A percentile compares a stretch with the other conserved stretches of the same genome.
These are phyloP conservation scores for Dascyllus trimaculatus DNA, from an alignment of 2,113 vertebrate species.

Conservation along the genomic window DNA sequence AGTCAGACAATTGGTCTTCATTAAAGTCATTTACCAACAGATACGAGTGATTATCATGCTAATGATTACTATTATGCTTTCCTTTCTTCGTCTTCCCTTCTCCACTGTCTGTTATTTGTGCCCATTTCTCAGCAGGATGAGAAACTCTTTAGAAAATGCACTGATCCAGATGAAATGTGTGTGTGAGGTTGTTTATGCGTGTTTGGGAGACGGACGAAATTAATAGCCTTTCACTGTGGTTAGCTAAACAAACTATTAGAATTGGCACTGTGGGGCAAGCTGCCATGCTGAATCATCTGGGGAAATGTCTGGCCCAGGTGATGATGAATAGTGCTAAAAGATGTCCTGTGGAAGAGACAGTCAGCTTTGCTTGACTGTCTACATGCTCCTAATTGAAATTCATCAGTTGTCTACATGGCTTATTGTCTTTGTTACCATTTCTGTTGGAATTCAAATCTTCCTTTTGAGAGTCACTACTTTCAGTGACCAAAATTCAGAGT, in stretches of 20 bases:
- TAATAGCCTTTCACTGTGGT: slow-evolving; percentile 66
- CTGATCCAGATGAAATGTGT: slow-evolving; percentile 34
- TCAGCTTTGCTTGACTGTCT: slow-evolving; percentile 18
- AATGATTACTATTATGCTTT: slow-evolving; percentile 46
- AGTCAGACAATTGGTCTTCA: slow-evolving; percentile 62
- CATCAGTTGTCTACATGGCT: not conserved
- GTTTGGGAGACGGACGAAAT: slow-evolving; percentile 53
- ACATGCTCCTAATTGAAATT: not conserved
- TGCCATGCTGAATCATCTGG: slow-evolving; percentile 59
- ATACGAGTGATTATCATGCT: slow-evolving; percentile 46
- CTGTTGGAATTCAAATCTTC: not conserved
- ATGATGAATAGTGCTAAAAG: slow-evolving; percentile 49
- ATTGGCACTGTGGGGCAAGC: slow-evolving; percentile 52
- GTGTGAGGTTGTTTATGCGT: slow-evolving; percentile 21
- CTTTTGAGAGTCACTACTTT: not conserved
- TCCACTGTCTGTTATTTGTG: slow-evolving; percentile 38
- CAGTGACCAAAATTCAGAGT: not conserved
- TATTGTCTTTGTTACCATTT: slow-evolving; percentile 8
- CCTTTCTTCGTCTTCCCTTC: slow-evolving; percentile 21
- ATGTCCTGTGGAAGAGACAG: slow-evolving; percentile 47
- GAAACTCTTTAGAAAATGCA: slow-evolving; percentile 34
- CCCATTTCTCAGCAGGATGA: slow-evolving; percentile 49
- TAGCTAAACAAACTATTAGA: slow-evolving; percentile 67
- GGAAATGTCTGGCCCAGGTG: slow-evolving; percentile 48
- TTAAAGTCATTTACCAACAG: slow-evolving; percentile 62